Percentiles rank a stretch among this genome's conserved stretches.
Evolutionary conservation across 2,797 vertebrate species (phyloP).

Genomic region (Melanotaenia nigrans): DNA sequence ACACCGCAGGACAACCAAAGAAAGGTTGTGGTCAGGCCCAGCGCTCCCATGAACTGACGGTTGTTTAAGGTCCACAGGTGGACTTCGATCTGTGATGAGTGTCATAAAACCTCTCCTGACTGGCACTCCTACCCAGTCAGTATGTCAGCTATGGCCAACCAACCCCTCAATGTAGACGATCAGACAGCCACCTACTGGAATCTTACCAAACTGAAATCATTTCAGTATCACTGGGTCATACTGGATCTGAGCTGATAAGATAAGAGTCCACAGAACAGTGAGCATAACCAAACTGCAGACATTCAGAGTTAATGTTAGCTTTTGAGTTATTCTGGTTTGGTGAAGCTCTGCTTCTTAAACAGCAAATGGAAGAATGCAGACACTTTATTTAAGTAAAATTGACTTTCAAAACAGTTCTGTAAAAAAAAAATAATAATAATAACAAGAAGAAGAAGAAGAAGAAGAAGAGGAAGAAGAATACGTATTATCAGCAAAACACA

Average conservation of each 20-base stretch:
- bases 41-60: constrained; percentile 70
- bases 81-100: constrained; percentile 80
- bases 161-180: constrained; percentile 14
- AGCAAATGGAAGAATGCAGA: too few relatives aligned
- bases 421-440: not conserved
- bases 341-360: too few relatives aligned
- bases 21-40: constrained; percentile 56
- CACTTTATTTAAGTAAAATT: too few relatives aligned
- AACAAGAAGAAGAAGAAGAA: too few relatives aligned
- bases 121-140: constrained; percentile 81
- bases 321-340: too few relatives aligned
- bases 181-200: constrained; percentile 63
- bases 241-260: constrained; percentile 57
- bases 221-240: constrained; percentile 37
- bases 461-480: not conserved
- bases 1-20: constrained; percentile 50
- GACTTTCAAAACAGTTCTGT: not conserved
- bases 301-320: not conserved
- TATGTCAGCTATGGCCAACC: constrained; percentile 38
- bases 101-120: constrained; percentile 83
- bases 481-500: not conserved
- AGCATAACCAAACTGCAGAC: not conserved
- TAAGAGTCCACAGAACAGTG: constrained; percentile 42
- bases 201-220: constrained; percentile 48
- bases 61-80: constrained; percentile 68